These are phyloP conservation scores for Gerris lacustris DNA, from an alignment of 2,888 invertebrate genomes.

Conservation along the genomic window DNA sequence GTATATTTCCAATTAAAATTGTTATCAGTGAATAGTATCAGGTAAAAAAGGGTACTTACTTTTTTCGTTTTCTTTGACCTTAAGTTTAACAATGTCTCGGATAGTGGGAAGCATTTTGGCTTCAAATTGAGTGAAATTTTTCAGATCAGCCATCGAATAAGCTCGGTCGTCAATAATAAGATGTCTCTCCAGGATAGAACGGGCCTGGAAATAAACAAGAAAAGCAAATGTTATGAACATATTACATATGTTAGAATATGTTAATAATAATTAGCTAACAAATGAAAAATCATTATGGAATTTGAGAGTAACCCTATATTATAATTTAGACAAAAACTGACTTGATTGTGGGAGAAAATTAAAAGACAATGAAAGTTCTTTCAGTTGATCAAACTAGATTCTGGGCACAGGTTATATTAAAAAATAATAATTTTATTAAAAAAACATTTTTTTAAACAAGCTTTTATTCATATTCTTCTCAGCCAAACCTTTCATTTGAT, in stretches of 20 bases:
- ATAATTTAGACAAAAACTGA: too few species aligned
- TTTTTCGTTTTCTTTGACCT: slow-evolving; percentile 62
- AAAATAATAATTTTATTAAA: too few species aligned
- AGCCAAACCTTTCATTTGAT: too few species aligned
- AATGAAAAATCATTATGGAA: too few species aligned
- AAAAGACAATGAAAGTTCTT: too few species aligned
- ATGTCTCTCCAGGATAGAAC: slow-evolving; percentile 75
- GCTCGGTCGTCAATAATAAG: slow-evolving; percentile 61
- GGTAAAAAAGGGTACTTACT: slow-evolving; percentile 44
- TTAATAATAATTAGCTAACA: background rate
- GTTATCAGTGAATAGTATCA: background rate
- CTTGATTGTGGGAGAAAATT: too few species aligned
- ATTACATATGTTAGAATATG: slow-evolving; percentile 2
- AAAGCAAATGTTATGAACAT: slow-evolving; percentile 8
- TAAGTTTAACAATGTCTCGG: slow-evolving; percentile 58
- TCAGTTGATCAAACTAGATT: too few species aligned
- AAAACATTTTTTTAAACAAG: too few species aligned
- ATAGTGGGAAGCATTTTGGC: slow-evolving; percentile 55
- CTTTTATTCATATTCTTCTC: too few species aligned
- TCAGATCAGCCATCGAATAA: slow-evolving; percentile 69
- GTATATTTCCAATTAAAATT: too few species aligned
- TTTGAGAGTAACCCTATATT: too few species aligned
- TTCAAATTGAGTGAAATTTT: slow-evolving; percentile 49
- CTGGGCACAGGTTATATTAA: too few species aligned
- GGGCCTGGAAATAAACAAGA: slow-evolving; percentile 47